Conservation (phyloP, 2,888 invertebrate species). For the Drosophila planitibia region DNA sequence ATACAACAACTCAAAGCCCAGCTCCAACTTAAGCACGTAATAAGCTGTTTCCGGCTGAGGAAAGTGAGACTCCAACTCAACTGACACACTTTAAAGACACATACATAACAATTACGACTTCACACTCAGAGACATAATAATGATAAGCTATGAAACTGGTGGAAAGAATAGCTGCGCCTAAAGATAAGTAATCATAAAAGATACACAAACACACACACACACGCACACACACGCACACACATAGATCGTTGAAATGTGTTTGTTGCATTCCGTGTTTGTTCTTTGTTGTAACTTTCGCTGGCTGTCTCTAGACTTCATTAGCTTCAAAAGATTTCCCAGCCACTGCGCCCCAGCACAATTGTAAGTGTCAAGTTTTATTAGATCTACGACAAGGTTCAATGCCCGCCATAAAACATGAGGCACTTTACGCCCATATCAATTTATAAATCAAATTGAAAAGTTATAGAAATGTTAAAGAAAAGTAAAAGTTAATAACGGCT, state of each 20-base stretch:
- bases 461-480: slow-evolving; percentile 38
- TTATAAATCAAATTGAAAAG: slow-evolving; percentile 42
- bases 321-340: slow-evolving; percentile 10
- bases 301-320: slow-evolving; percentile 60
- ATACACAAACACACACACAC: slow-evolving; percentile 10
- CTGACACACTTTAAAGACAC: slow-evolving; percentile 48
- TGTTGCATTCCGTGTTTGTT: slow-evolving; percentile 67
- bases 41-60: slow-evolving; percentile 47
- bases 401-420: slow-evolving; percentile 29
- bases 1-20: slow-evolving; percentile 19
- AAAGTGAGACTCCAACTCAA: slow-evolving; percentile 37
- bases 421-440: slow-evolving; percentile 55
- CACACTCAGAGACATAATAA: slow-evolving; percentile 55
- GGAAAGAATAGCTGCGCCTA: slow-evolving; percentile 30
- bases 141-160: slow-evolving; percentile 42
- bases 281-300: slow-evolving; percentile 73
- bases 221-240: neutral
- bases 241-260: slow-evolving; percentile 13
- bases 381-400: slow-evolving; percentile 59
- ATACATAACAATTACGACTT: slow-evolving; percentile 61
- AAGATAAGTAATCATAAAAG: slow-evolving; percentile 69
- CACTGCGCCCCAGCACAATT: slow-evolving; percentile 43
- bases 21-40: slow-evolving; percentile 34
- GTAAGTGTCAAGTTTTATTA: slow-evolving; percentile 78
- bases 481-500: slow-evolving; percentile 68